phyloP scores from a whole-genome alignment of 2,797 vertebrate genomes.

The Adrianichthys oophorus region DNA sequence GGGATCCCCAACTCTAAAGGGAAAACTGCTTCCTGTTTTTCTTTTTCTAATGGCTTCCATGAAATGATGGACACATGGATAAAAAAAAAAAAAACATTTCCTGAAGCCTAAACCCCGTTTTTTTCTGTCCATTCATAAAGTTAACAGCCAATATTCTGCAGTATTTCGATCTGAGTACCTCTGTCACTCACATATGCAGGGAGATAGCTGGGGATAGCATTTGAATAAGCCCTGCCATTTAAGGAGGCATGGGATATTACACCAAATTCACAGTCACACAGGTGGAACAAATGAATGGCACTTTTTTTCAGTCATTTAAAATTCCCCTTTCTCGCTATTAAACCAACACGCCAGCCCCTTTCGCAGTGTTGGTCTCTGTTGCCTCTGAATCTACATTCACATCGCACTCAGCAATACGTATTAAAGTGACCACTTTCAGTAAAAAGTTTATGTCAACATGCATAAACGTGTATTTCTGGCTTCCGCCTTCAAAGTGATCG shows the following conservation, averaged over 20 bases:
- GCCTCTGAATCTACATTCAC: no score
- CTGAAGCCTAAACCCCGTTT: slow-evolving; percentile 16
- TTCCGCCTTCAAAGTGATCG: no score
- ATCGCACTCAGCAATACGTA: no score
- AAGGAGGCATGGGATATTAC: slow-evolving; percentile 20
- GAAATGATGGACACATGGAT: slow-evolving; percentile 57
- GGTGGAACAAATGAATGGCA: slow-evolving; percentile 13
- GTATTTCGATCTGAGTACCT: slow-evolving; percentile 40
- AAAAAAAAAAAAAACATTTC: slow-evolving; percentile 20
- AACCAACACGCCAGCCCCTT: background rate
- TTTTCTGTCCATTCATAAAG: slow-evolving; percentile 44
- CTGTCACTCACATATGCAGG: slow-evolving; percentile 53
- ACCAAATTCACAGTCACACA: slow-evolving; percentile 24
- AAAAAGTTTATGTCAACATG: no score
- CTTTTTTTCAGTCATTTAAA: slow-evolving; percentile 17
- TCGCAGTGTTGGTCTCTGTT: background rate
- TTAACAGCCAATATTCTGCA: slow-evolving; percentile 35
- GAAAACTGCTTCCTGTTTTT: slow-evolving; percentile 34
- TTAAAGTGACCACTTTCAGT: no score
- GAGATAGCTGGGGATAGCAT: slow-evolving; percentile 29
- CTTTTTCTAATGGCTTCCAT: slow-evolving; percentile 22
- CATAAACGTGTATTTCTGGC: no score
- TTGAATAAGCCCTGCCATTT: slow-evolving; percentile 44
- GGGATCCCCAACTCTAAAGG: slow-evolving; percentile 44
- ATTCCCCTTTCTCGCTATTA: slow-evolving; percentile 1